Evolutionary conservation across 2,797 vertebrate species (phyloP).

Genomic region (Margarornis squamiger): DNA sequence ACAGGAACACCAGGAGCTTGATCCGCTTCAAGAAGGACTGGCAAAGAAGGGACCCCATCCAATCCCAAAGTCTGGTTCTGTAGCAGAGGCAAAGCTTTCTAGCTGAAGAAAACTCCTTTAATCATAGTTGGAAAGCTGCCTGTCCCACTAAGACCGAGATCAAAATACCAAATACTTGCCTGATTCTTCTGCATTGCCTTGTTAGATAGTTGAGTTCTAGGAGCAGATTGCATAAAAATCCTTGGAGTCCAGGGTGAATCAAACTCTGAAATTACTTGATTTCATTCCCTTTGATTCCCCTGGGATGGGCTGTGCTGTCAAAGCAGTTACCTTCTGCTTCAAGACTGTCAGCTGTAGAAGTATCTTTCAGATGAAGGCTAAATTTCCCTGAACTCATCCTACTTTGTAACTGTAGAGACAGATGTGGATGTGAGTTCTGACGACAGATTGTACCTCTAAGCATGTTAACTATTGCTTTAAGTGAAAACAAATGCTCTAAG

Average conservation of each 20-base stretch:
- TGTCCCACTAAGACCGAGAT: neutral
- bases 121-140: neutral
- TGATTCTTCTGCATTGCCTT: neutral
- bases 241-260: neutral
- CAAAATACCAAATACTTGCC: neutral
- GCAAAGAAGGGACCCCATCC: neutral
- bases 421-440: neutral
- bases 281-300: neutral
- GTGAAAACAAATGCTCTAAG: neutral
- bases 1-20: neutral
- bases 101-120: neutral
- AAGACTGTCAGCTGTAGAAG: neutral
- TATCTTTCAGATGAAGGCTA: neutral
- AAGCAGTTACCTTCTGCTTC: neutral
- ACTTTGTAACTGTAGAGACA: neutral
- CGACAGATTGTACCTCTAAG: neutral
- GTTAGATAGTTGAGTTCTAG: neutral
- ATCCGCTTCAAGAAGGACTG: neutral
- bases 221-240: neutral
- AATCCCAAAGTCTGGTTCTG: neutral
- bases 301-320: neutral
- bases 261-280: neutral
- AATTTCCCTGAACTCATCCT: neutral
- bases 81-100: neutral
- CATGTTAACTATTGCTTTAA: neutral